Conservation (phyloP, 2,113 vertebrate species). For the Capra hircus region DNA sequence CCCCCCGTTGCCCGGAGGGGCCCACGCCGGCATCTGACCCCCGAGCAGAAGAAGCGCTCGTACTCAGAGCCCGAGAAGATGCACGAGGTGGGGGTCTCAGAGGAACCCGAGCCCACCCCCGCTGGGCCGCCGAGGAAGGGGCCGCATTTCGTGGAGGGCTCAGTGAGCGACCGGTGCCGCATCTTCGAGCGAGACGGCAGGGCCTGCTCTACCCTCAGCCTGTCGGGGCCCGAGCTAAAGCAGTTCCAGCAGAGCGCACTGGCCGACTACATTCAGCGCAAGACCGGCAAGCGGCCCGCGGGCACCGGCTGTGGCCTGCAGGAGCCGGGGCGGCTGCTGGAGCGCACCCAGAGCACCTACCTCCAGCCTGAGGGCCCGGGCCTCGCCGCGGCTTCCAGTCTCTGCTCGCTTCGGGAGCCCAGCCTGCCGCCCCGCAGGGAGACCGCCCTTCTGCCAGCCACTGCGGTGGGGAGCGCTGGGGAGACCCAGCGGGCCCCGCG, state of each 20-base stretch:
- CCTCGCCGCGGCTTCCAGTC: slow-evolving; percentile 85
- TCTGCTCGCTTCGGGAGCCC: slow-evolving; percentile 90
- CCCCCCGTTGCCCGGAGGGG: slow-evolving; percentile 81
- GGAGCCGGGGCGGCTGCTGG: slow-evolving; percentile 60
- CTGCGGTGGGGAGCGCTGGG: slow-evolving; percentile 70
- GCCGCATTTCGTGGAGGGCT: slow-evolving; percentile 81
- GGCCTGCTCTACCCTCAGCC: slow-evolving; percentile 73
- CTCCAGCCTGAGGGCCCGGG: slow-evolving; percentile 81
- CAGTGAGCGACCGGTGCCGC: slow-evolving; percentile 89
- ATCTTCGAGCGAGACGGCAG: slow-evolving; percentile 88
- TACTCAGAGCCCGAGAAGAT: slow-evolving; percentile 97
- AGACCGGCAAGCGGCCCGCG: slow-evolving; percentile 80
- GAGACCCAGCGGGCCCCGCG: slow-evolving; percentile 59
- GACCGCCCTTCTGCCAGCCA: slow-evolving; percentile 71
- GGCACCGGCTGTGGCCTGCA: not conserved
- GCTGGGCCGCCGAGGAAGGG: slow-evolving; percentile 74
- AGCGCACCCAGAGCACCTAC: slow-evolving; percentile 83
- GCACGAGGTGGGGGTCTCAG: slow-evolving; percentile 90
- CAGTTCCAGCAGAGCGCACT: slow-evolving; percentile 93
- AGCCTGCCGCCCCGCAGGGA: slow-evolving; percentile 62
- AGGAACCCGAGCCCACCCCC: slow-evolving; percentile 76
- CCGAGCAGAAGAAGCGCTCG: slow-evolving; percentile 93
- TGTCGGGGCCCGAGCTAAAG: slow-evolving; percentile 86
- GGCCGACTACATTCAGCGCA: slow-evolving; percentile 91
- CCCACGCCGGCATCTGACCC: slow-evolving; percentile 87